Conservation (phyloP, 2,888 invertebrate species). For the Apotomis betuletana region DNA sequence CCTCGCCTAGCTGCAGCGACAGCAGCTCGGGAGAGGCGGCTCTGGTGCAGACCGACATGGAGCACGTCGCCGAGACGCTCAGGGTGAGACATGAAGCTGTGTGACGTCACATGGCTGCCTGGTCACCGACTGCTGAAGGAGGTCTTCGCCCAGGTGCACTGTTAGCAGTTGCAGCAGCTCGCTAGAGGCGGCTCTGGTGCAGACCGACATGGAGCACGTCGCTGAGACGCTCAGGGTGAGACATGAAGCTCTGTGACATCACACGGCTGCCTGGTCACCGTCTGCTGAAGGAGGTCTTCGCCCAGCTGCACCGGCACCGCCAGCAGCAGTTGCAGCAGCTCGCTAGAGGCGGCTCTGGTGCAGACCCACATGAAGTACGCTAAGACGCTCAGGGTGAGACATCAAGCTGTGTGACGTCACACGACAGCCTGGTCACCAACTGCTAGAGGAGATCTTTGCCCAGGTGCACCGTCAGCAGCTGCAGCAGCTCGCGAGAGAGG, state of each 20-base stretch:
- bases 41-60: constrained; percentile 89
- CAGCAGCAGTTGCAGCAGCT: constrained; percentile 86
- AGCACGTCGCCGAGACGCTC: constrained; percentile 84
- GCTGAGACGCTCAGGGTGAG: constrained; percentile 63
- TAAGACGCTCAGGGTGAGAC: constrained; percentile 49
- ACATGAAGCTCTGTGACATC: not conserved
- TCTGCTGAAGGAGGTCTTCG: constrained; percentile 90
- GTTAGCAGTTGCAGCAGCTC: constrained; percentile 86
- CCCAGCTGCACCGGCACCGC: constrained; percentile 86
- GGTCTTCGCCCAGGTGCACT: constrained; percentile 90
- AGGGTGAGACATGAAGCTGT: constrained; percentile 7
- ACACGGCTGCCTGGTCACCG: constrained; percentile 74
- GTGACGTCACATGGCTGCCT: no score
- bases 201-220: constrained; percentile 88
- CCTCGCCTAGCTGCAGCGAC: constrained; percentile 88
- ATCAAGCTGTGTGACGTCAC: no score
- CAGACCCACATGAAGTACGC: constrained; percentile 88
- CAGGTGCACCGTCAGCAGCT: constrained; percentile 65
- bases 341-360: constrained; percentile 89
- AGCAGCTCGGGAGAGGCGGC: constrained; percentile 89
- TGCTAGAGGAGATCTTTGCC: constrained; percentile 89
- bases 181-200: constrained; percentile 89
- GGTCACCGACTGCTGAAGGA: constrained; percentile 88
- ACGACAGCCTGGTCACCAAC: constrained; percentile 75
- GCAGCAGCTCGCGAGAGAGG: constrained; percentile 87